Base-by-base conservation (phyloP, 1,140 invertebrate species). In the Leptopilina clavipes region DNA sequence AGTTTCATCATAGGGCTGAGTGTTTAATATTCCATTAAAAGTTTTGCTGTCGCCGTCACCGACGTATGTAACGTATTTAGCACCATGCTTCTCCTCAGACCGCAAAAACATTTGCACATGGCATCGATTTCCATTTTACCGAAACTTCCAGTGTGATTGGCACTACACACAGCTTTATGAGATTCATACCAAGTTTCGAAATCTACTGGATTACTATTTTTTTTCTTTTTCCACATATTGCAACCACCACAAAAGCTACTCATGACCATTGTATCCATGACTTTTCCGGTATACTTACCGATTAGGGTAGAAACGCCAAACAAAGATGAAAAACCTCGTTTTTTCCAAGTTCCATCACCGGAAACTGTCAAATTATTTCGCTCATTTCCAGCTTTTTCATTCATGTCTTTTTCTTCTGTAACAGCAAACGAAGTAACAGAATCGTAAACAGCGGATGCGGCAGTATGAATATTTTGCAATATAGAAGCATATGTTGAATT, bases 331-430 rank as follows among this genome's bases (percentile, higher is more conserved):
- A 78, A 82, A 3, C 82, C 82, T 73, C 82, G 31, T 73, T 83
- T 82, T 52, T 71, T 76, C 79, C 82, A 84, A 56, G 81, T 79
- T 17, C 76, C 80, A 72, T 82, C 78, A 12, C 82, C 78, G 6
- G 76, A 77, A 43, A 82, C 80, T 31, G 73, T 79, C 12, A 82
- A 73, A 54, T 77, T 70, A 22, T 59, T 19, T 37, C 10, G 70
- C 40, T 10, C 17, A 40, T 40, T 80, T 70, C 18, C 25, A 59
- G 22, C 59, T 14, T 19, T 19, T 54, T 54, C 48, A 52, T 52
- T 52, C 48, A 52, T 52, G n/a, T 52, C 17, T 52, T 52, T 52
- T 14, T 52, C 48, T 52, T 52, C 14, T 18, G 48, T n/a, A 18
- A 18, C 48, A 52, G 48, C 48, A 52, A n/a, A 52, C 17, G 2